Evolutionary conservation across 2,888 invertebrate genomes (phyloP).

Genomic region (Temnothorax rugatulus): DNA sequence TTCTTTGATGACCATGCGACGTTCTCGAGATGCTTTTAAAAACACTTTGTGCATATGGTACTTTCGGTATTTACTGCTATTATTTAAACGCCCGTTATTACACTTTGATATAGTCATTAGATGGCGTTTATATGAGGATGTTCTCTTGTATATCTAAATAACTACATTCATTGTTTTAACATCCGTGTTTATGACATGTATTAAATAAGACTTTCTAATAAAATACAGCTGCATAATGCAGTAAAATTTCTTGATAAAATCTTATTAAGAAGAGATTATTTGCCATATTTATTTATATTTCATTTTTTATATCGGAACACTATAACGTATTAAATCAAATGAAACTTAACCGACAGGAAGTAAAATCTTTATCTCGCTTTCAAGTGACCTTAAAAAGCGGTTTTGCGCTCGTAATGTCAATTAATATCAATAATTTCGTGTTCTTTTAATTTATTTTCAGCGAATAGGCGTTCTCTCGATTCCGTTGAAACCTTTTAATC

Average conservation of each 20-base stretch:
- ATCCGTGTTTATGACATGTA: background rate
- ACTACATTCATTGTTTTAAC: background rate
- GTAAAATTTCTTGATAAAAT: slow-evolving; percentile 1
- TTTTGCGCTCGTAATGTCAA: slow-evolving; percentile 31
- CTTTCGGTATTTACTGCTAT: slow-evolving; percentile 12
- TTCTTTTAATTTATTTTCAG: slow-evolving; percentile 22
- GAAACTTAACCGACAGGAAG: background rate
- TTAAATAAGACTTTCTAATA: background rate
- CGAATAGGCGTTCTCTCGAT: slow-evolving; percentile 11
- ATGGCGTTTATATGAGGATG: background rate
- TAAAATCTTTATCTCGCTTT: background rate
- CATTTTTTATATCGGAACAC: background rate
- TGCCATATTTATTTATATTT: background rate
- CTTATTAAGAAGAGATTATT: background rate
- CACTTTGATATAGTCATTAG: background rate
- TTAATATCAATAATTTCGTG: slow-evolving; percentile 32
- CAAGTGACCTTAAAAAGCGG: background rate
- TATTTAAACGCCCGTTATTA: slow-evolving; percentile 33
- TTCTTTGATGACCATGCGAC: slow-evolving; percentile 4
- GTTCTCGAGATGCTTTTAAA: slow-evolving; percentile 26
- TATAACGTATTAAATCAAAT: slow-evolving; percentile 2
- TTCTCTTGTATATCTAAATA: background rate
- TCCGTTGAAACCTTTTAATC: slow-evolving; percentile 10
- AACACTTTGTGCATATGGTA: slow-evolving; percentile 11
- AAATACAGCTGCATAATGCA: background rate